Base-by-base conservation (phyloP, 2,888 invertebrate genomes). In the Cataglyphis livida region DNA sequence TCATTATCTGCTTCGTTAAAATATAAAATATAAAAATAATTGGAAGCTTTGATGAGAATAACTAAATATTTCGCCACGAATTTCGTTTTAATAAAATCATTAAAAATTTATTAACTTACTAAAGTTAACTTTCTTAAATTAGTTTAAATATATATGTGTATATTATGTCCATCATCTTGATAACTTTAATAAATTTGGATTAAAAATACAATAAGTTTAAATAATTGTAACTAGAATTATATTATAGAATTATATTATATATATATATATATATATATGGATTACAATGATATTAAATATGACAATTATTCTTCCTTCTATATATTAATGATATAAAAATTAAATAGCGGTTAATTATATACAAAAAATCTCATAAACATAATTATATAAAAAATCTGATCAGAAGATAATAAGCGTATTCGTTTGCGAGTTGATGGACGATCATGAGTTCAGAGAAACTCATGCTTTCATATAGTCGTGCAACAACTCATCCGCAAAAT, bases 51-150 rank as follows among this genome's bases (percentile, higher is more conserved):
- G 44, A 12, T 18, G 54, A 54, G 76, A 66, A 1, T 76, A 48
- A 54, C 21, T 32, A 70, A 44, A 41, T 59, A 59, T 9, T 79
- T 44, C 54, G 54, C 7, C 25, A 21, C 64, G 65, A n/a, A 28
- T 25, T 65, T 54, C 48, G 15, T 62, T 62, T 74, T 76, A 76
- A 76, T 76, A 66, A 54, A 76, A 54, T 65, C 28, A 25, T 66
- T 35, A 76, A 54, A 76, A 54, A 21, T 25, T 54, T 65, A 54
- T 66, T 65, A 65, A 28, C 25, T 38, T 35, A 61, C 32, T 62
- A n/a, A 28, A 74, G 9, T 51, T 54, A 54, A 76, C n/a, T 66
- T 76, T 65, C 54, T 54, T 51, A 54, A 51, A 18, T 65, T 15
- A 21, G 10, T 35, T 38, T 18, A 75, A 51, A 51, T 10, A 0